Conservation (phyloP, 2,888 invertebrate genomes). For the Spodoptera picta region DNA sequence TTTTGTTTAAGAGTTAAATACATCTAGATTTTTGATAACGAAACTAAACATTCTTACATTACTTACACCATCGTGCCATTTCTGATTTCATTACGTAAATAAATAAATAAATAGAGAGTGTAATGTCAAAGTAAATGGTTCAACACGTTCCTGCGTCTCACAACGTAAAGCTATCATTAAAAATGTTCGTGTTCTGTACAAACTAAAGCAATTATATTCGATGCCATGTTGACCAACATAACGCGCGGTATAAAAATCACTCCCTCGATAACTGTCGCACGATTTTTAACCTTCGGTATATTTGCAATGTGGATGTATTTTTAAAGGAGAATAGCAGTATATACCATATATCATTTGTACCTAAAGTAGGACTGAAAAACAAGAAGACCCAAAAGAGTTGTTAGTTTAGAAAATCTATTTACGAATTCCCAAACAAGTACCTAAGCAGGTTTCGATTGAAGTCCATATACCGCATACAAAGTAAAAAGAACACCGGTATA, state of each 20-base stretch:
- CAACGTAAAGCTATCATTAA: slow-evolving; percentile 31
- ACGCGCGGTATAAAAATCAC: slow-evolving; percentile 19
- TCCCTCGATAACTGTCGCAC: slow-evolving; percentile 6
- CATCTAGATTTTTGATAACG: background rate
- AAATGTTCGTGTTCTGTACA: slow-evolving; percentile 65
- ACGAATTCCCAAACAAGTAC: too few species aligned
- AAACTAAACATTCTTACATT: too few species aligned
- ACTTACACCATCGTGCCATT: too few species aligned
- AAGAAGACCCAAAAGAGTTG: too few species aligned
- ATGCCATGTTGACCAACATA: slow-evolving; percentile 45
- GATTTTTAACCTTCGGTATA: slow-evolving; percentile 13
- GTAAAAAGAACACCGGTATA: too few species aligned
- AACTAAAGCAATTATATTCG: slow-evolving; percentile 73
- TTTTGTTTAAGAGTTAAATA: too few species aligned
- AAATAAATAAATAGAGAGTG: slow-evolving; percentile 23
- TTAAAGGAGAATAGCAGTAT: background rate
- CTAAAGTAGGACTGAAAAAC: too few species aligned
- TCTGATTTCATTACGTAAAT: too few species aligned
- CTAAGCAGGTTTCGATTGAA: too few species aligned
- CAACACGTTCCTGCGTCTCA: slow-evolving; percentile 9
- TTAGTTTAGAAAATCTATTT: too few species aligned
- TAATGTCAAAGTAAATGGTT: slow-evolving; percentile 25
- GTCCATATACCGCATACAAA: too few species aligned
- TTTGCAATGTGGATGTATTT: background rate
- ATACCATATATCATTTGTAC: too few species aligned